phyloP scores from a whole-genome alignment of 2,797 vertebrate species.

The Cichlasoma orientale region DNA sequence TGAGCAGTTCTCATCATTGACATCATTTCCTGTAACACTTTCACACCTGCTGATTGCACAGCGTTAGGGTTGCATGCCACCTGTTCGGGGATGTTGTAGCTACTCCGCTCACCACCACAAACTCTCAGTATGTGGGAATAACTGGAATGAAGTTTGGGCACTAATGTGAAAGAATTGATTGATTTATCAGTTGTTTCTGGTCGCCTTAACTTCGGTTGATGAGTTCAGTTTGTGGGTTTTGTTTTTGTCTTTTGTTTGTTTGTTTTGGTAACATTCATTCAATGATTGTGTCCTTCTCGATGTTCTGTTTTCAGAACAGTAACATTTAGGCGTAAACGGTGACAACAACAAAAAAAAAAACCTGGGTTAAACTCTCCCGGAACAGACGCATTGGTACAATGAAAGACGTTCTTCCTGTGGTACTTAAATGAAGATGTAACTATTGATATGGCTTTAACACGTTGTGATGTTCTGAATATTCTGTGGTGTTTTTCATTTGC shows the following conservation, averaged over 20 bases:
- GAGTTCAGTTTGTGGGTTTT: neutral
- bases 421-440: neutral
- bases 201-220: neutral
- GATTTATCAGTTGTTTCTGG: neutral
- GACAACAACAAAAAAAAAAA: neutral
- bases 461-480: neutral
- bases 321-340: neutral
- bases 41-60: neutral
- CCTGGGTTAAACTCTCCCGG: neutral
- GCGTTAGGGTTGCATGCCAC: neutral
- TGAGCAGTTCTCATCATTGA: neutral
- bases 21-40: neutral
- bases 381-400: rapidly evolving
- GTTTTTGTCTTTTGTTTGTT: no score
- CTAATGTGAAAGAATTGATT: neutral
- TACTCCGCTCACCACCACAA: neutral
- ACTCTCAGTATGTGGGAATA: neutral
- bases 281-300: neutral
- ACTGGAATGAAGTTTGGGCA: neutral
- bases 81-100: neutral
- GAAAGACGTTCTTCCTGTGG: neutral
- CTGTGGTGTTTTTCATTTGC: neutral
- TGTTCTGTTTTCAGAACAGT: neutral
- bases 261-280: neutral
- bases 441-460: neutral